Percentiles rank a stretch among this genome's conserved stretches.
These are phyloP conservation scores for Leptatherina wallacei DNA, from an alignment of 2,797 vertebrate genomes.

Conservation along the genomic window DNA sequence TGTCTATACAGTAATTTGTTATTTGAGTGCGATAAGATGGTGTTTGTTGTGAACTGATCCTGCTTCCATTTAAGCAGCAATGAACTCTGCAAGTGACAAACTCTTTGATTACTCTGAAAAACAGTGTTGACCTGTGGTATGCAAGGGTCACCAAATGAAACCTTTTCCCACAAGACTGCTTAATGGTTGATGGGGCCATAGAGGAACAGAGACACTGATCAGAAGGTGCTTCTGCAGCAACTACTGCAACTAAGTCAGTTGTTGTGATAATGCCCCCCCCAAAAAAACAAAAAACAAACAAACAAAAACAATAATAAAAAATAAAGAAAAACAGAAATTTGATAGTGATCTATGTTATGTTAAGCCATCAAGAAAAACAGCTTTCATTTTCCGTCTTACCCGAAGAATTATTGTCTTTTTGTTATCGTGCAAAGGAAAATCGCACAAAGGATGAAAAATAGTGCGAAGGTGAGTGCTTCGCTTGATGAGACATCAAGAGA, in stretches of 20 bases:
- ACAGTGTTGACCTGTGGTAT: not conserved
- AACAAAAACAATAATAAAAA: not conserved
- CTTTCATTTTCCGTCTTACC: constrained; percentile 15
- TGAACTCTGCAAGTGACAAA: not conserved
- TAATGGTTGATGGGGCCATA: too few relatives aligned
- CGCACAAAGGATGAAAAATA: not conserved
- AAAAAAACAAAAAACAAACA: not conserved
- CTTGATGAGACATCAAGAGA: constrained; percentile 51
- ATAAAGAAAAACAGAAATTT: not conserved
- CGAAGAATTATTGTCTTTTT: constrained; percentile 16
- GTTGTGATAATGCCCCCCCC: not conserved
- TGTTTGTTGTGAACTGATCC: not conserved
- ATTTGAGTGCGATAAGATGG: not conserved
- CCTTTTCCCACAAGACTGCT: not conserved
- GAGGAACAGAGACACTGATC: not conserved
- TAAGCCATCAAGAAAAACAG: not conserved
- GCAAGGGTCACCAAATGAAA: not conserved
- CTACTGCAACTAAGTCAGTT: not conserved
- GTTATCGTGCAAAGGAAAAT: constrained; percentile 44
- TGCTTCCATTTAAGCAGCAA: not conserved
- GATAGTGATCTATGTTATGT: not conserved
- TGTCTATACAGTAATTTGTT: not conserved
- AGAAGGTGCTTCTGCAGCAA: not conserved
- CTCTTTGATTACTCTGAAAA: not conserved
- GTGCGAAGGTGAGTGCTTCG: constrained; percentile 46